Evolutionary conservation across 2,113 vertebrate genomes (phyloP).

Genomic region (Origma solitaria): DNA sequence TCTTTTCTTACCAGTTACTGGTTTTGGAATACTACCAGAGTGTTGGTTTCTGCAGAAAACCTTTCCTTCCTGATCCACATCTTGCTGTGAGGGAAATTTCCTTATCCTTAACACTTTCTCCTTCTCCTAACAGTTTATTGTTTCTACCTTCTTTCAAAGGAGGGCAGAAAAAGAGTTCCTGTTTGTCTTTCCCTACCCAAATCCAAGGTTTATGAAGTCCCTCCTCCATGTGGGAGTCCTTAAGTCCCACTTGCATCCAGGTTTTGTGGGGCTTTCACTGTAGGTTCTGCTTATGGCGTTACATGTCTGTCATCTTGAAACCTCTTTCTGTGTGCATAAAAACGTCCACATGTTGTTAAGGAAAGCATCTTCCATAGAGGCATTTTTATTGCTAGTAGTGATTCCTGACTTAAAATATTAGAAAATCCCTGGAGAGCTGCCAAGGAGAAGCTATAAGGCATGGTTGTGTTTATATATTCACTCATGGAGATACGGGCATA

Average conservation of each 20-base stretch:
- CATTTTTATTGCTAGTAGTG: neutral
- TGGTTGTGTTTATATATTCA: neutral
- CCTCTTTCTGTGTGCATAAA: neutral
- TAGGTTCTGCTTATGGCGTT: neutral
- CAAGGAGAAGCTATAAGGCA: neutral
- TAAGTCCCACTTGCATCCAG: neutral
- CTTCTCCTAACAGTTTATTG: neutral
- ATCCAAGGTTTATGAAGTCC: neutral
- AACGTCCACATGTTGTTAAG: neutral
- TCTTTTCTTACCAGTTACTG: neutral
- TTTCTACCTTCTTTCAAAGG: neutral
- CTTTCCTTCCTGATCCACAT: neutral
- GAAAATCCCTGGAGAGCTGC: neutral
- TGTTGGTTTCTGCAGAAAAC: neutral
- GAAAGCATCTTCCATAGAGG: neutral
- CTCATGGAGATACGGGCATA: neutral
- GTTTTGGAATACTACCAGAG: neutral
- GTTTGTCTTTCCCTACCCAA: neutral
- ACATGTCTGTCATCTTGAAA: neutral
- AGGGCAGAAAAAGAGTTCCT: neutral
- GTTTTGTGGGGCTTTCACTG: neutral
- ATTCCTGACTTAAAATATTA: neutral
- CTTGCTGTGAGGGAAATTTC: neutral
- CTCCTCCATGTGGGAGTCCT: neutral
- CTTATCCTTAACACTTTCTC: neutral